Percentiles rank a stretch among this genome's conserved stretches.
Evolutionary conservation across 2,797 vertebrate species (phyloP).

Genomic region (Enteromius argenteus): DNA sequence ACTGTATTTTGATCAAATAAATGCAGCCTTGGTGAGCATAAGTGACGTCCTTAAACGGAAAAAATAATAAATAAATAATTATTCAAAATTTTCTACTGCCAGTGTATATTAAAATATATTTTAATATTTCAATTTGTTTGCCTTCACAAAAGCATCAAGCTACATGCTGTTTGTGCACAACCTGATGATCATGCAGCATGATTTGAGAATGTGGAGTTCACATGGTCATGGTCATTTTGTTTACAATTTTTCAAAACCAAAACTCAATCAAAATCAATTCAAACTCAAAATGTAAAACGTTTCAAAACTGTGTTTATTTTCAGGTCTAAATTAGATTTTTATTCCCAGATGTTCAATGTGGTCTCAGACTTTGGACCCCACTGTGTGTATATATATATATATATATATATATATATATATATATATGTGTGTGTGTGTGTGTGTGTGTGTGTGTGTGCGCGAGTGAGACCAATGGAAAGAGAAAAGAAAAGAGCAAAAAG

Average conservation of each 20-base stretch:
- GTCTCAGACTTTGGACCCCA: constrained; percentile 7
- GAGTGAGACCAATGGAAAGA: neutral
- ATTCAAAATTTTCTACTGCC: neutral
- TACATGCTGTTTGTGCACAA: neutral
- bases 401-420: too few relatives aligned
- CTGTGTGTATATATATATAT: neutral
- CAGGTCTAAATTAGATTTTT: constrained; percentile 24
- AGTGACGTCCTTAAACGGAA: neutral
- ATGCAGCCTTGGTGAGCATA: neutral
- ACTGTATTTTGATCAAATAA: neutral
- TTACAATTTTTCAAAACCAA: neutral
- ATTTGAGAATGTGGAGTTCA: constrained; percentile 12
- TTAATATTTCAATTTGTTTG: neutral
- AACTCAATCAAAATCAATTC: constrained; percentile 12
- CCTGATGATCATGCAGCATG: neutral
- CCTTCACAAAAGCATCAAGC: neutral
- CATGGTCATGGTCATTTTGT: constrained; percentile 8
- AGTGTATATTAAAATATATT: neutral
- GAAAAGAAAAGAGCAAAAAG: neutral
- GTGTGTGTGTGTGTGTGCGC: neutral
- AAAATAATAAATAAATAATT: too few relatives aligned
- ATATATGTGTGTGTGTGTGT: neutral
- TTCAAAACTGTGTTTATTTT: constrained; percentile 1
- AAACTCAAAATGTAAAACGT: neutral
- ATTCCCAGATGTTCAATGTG: constrained; percentile 14